Percentiles rank a stretch among this genome's conserved stretches.
phyloP scores from a whole-genome alignment of 2,888 invertebrate genomes.

The Cyclophora albipunctata region DNA sequence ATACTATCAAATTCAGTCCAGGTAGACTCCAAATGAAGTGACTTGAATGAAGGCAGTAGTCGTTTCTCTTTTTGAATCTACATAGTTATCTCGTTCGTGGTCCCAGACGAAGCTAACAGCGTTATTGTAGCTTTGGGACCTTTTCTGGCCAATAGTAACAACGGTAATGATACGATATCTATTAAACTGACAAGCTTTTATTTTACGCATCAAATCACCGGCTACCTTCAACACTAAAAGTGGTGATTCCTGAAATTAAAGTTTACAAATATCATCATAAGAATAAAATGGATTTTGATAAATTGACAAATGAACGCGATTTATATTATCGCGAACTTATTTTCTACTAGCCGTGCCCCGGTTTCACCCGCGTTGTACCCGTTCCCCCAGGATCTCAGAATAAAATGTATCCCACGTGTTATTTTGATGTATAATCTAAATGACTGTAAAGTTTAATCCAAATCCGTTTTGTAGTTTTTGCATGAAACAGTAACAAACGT shows the following conservation, averaged over 20 bases:
- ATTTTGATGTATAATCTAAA: too few species aligned
- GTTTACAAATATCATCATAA: not conserved
- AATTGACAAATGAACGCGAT: not conserved
- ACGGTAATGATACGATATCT: slow-evolving; percentile 50
- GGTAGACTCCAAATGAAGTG: slow-evolving; percentile 53
- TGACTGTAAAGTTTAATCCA: too few species aligned
- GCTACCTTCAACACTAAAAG: slow-evolving; percentile 38
- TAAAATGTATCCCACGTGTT: too few species aligned
- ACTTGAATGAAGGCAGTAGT: slow-evolving; percentile 48
- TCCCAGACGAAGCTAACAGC: slow-evolving; percentile 61
- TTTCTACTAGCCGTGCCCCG: too few species aligned
- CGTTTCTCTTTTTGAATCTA: slow-evolving; percentile 35
- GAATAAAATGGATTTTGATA: not conserved
- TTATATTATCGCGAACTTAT: not conserved
- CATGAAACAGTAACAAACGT: too few species aligned
- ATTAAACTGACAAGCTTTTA: slow-evolving; percentile 43
- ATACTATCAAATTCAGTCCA: slow-evolving; percentile 30
- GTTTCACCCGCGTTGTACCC: too few species aligned
- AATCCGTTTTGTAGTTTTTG: too few species aligned
- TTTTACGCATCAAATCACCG: slow-evolving; percentile 43
- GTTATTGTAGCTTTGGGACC: slow-evolving; percentile 58
- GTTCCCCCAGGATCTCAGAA: too few species aligned
- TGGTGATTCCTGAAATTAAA: slow-evolving; percentile 31
- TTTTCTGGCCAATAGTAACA: slow-evolving; percentile 51
- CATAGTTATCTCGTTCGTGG: slow-evolving; percentile 38